phyloP scores from a whole-genome alignment of 1,140 invertebrate genomes.

The Microplitis mediator region DNA sequence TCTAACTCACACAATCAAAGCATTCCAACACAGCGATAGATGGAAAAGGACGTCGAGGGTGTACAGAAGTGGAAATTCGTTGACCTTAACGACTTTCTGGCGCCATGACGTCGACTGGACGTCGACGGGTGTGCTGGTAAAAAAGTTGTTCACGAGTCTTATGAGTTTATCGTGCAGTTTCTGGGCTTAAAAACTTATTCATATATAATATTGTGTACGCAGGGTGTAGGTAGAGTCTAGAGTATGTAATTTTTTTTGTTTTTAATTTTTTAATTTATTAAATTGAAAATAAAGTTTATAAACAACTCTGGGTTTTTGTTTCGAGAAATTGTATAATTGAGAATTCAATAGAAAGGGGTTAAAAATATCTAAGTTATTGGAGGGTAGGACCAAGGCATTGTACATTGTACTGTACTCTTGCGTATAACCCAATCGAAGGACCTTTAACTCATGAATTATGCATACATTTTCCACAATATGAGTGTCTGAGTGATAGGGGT shows the following conservation, averaged over 20 bases:
- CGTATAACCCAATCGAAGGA: conserved; percentile 3
- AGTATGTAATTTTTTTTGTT: neutral
- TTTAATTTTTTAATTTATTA: neutral
- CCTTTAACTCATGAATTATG: conserved; percentile 54
- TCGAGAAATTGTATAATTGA: too few species aligned
- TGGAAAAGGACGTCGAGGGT: too few species aligned
- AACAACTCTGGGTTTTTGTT: too few species aligned
- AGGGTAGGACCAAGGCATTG: too few species aligned
- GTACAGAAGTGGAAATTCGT: conserved; percentile 37
- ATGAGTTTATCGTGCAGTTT: neutral
- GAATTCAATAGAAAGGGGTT: too few species aligned
- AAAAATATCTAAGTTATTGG: too few species aligned
- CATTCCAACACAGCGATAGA: too few species aligned
- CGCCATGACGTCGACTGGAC: conserved; percentile 35
- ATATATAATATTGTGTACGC: too few species aligned
- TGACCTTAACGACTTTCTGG: conserved; percentile 44
- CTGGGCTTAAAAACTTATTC: neutral
- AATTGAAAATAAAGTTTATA: too few species aligned
- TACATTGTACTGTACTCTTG: neutral
- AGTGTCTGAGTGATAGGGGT: conserved; percentile 58
- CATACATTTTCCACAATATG: conserved; percentile 59
- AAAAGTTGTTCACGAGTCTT: too few species aligned
- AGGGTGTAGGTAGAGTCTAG: too few species aligned
- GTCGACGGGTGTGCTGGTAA: neutral
- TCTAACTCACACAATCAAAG: too few species aligned